Evolutionary conservation across 1,140 invertebrate species (phyloP), one percentile per base, ranked within the genome.

Genomic region (Drosophila ironensis): DNA sequence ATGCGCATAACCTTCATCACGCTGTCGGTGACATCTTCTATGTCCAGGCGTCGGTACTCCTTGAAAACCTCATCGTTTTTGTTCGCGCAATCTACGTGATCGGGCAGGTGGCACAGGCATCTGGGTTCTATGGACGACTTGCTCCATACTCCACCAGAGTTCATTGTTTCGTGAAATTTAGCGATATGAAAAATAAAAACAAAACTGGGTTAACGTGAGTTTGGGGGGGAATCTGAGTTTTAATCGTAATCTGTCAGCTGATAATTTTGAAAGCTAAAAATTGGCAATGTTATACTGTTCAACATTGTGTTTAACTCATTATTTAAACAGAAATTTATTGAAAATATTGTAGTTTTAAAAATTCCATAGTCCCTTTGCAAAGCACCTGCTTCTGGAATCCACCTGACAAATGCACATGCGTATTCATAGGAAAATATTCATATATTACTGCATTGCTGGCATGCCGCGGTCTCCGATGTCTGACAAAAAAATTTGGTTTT

Each of bases 1-100:
- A 89, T 72, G 0, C 47, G 40, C 82, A 89, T 88, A 3, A 89
- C 70, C 25, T 72, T 46, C 61, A 64, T 74, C 2, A 86, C 24
- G 19, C 67, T 86, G 9, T 61, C 51, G 12, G 81, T 69, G 14
- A 87, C 69, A 7, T 86, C 75, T 0, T 80, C 71, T 16, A 86
- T 38, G 12, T 86, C 80, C 20, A 12, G 2, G 1, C 38, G 52
- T 1, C 48, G 33, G 12, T 50, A 30, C 1, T 45, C 19, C 2
- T 3, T n/a, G 0, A 11, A 16, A 4, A 42, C 3, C 0, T 5
- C 16, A 0, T 11, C 2, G 1, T 4, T n/a, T 2, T 41, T 3
- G 0, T 27, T 16, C 0, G 2, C 4, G 8, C 78, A 81, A 8
- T 28, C 28, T 1, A 4, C 4, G 0, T 1, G 11, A 0, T 24